phyloP scores from a whole-genome alignment of 64 coral and sea anemone genomes.

The Montipora capricornis region DNA sequence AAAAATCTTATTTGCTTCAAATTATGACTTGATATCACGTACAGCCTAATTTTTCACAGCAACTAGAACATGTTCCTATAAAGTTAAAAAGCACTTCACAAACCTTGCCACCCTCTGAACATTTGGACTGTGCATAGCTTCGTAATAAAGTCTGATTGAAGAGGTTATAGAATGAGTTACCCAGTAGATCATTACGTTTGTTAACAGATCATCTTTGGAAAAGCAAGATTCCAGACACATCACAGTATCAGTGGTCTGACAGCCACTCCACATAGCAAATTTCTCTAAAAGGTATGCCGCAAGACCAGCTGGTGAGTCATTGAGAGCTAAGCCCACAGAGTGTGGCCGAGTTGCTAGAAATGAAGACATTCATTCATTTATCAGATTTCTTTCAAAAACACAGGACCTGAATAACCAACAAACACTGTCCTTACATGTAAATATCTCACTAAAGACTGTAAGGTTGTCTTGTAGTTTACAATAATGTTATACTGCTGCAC shows the following conservation, averaged over 20 bases:
- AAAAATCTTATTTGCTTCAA: too few relatives aligned
- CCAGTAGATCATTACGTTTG: conserved; percentile 98
- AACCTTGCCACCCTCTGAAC: background rate
- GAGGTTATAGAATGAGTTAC: conserved; percentile 80
- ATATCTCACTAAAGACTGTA: too few relatives aligned
- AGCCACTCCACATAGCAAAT: conserved; percentile 81
- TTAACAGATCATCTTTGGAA: conserved; percentile 93
- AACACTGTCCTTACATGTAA: too few relatives aligned
- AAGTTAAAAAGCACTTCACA: background rate
- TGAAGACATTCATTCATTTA: background rate
- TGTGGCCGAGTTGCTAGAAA: conserved; percentile 87
- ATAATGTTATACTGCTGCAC: too few relatives aligned
- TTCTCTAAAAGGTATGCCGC: conserved; percentile 95
- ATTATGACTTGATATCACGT: background rate
- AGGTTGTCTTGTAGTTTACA: too few relatives aligned
- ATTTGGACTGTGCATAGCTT: conserved; percentile 18
- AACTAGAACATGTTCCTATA: background rate
- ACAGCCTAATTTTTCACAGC: background rate
- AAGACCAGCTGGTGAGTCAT: conserved; percentile 93
- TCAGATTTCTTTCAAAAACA: too few relatives aligned
- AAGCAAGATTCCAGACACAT: conserved; percentile 83
- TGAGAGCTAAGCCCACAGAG: conserved; percentile 71
- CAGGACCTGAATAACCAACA: too few relatives aligned
- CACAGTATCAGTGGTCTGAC: conserved; percentile 46
- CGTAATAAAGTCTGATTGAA: conserved; percentile 90